Evolutionary conservation across 2,113 vertebrate species (phyloP), one percentile per base, ranked within the genome.

Genomic region (Chionomys nivalis): DNA sequence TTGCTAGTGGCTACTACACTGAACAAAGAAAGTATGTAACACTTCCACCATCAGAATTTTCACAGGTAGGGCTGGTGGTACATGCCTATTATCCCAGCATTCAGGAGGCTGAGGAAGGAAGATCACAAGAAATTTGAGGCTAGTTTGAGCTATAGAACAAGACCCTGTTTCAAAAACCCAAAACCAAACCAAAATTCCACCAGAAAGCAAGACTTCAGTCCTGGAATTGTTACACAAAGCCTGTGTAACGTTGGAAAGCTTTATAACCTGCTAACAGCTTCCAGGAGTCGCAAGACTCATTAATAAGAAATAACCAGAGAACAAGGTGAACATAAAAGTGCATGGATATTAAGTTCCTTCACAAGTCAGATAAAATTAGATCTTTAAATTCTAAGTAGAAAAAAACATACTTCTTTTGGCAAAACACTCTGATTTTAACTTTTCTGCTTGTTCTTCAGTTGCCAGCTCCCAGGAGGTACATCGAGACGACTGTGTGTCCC

Each of bases 391-490:
- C 91, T 93, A 89, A 94, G 42, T 58, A 87, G 42, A 79, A 70
- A 87, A 70, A 81, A 78, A 96, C 99, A 44, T 99, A 99, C 99
- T 98, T 97, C 98, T 97, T 98, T 98, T 98, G 33, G 98, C 96
- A 95, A 97, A 99, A 91, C 99, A 99, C 61, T 98, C 98, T 1
- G 98, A 97, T 0, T 97, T 97, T 83, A 98, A 97, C 44, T 98
- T 98, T 16, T 98, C 98, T 91, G 98, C 96, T 94, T 98, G 98
- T 19, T 94, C 55, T 0, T 87, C 1, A 0, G 98, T 85, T 7
- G 95, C 96, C n/a, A 95, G 87, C 85, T 99, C 99, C 99, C 99
- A 99, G n/a, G 99, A 98, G 92, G 99, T 21, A 58, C 99, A 99
- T 89, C 52, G 94, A 28, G 91, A 91, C 6, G 66, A 85, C 79